phyloP scores from a whole-genome alignment of 2,888 invertebrate genomes.

The Seladonia tumulorum region DNA sequence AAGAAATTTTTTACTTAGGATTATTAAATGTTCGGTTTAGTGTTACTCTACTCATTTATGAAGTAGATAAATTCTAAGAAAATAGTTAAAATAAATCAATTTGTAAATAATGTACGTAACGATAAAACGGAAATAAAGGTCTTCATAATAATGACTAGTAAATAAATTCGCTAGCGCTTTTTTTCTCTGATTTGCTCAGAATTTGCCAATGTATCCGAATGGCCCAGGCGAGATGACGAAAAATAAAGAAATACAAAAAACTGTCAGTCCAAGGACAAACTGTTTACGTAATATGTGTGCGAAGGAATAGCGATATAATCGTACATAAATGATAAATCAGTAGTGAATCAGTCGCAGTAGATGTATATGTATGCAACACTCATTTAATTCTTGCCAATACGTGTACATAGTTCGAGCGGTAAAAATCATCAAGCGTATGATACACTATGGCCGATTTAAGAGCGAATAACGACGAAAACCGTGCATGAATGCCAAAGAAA shows the following conservation, averaged over 20 bases:
- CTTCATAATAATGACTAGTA: background rate
- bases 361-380: background rate
- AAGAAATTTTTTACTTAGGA: too few relatives aligned
- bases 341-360: background rate
- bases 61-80: background rate
- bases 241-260: background rate
- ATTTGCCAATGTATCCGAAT: background rate
- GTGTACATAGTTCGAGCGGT: background rate
- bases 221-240: background rate
- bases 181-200: background rate
- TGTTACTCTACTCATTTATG: background rate
- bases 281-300: conserved; percentile 4
- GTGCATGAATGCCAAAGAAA: too few relatives aligned
- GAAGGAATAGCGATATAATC: background rate
- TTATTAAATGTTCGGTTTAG: too few relatives aligned
- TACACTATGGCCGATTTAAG: background rate
- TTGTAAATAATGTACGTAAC: background rate
- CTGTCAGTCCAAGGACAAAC: conserved; percentile 9
- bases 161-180: background rate
- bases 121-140: background rate
- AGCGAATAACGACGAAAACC: too few relatives aligned
- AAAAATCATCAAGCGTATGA: background rate
- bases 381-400: background rate
- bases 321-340: background rate
- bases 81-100: background rate